Percentiles rank a stretch among this genome's conserved stretches.
Evolutionary conservation across 2,888 invertebrate species (phyloP).

Genomic region (Pristionchus mayeri): DNA sequence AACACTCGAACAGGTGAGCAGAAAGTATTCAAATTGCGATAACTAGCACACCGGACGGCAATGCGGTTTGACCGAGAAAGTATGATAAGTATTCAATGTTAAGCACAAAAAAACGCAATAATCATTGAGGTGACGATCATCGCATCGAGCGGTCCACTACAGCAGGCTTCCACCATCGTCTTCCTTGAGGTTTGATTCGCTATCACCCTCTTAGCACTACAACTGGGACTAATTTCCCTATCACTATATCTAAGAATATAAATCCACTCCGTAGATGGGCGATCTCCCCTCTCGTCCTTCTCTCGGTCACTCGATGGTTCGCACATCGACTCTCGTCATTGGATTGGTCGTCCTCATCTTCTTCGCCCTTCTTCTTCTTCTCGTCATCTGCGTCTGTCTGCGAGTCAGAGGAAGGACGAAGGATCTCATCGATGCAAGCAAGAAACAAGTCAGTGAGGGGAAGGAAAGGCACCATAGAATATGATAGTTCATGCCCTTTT

Average conservation of each 20-base stretch:
- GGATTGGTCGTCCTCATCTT: constrained; percentile 85
- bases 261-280: constrained; percentile 59
- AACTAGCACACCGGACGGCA: no score
- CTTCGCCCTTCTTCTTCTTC: constrained; percentile 79
- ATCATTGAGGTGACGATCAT: constrained; percentile 58
- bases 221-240: no score
- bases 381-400: constrained; percentile 80
- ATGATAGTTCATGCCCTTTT: no score
- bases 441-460: constrained; percentile 25
- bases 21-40: background rate
- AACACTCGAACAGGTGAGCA: constrained; percentile 54
- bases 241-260: no score
- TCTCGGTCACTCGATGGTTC: constrained; percentile 79
- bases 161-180: constrained; percentile 59
- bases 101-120: background rate
- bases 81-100: background rate
- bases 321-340: constrained; percentile 80
- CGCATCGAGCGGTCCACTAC: constrained; percentile 62
- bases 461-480: no score
- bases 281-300: constrained; percentile 48
- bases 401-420: constrained; percentile 51
- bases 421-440: constrained; percentile 48
- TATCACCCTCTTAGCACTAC: no score
- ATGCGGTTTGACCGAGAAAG: no score
- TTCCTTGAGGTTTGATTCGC: constrained; percentile 64